Evolutionary conservation across 2,888 invertebrate species (phyloP), one percentile per base, ranked within the genome.

Genomic region (Harpalus rufipes): DNA sequence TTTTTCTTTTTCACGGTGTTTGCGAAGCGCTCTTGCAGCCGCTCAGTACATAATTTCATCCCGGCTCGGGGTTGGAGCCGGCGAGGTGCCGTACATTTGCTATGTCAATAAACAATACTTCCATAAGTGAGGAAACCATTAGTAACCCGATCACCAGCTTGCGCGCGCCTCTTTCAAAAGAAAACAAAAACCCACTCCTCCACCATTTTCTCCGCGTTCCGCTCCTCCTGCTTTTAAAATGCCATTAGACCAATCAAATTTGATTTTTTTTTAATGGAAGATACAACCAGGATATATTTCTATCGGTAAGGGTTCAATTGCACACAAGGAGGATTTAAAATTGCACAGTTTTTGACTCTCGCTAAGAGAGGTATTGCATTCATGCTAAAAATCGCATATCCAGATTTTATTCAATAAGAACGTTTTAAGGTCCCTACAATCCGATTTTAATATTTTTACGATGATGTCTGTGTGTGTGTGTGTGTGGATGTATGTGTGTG

Each of bases 61-160:
- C 56, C n/a, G 63, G 59, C 14, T 7, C 5, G 81, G 25, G 21
- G 65, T 16, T 72, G 12, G 72, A 51, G 56, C 51, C 18, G 44
- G 12, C 76, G 18, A 14, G 51, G 68, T 41, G 18, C n/a, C 61
- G 85, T 80, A 85, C 85, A 85, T 85, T 85, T 85, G 56, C 85
- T 85, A 65, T 85, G 85, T 85, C 85, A 85, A 85, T 85, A 85
- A 85, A 85, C 85, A 85, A 85, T 85, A 85, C 80, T 85, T 79
- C 79, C 65, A 79, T 85, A 85, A 85, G 80, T 80, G 85, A 85
- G 79, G 58, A 56, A 79, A 80, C 85, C 85, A 85, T 85, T 85
- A 85, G 79, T 85, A 85, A 85, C 80, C 58, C 80, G 85, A 85
- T 85, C 85, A 51, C 41, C 21, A 32, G 58, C 14, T 41, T 16